Percentiles rank a stretch among this genome's conserved stretches.
Conservation (phyloP, 2,888 invertebrate genomes). For the Meghimatium bilineatum region DNA sequence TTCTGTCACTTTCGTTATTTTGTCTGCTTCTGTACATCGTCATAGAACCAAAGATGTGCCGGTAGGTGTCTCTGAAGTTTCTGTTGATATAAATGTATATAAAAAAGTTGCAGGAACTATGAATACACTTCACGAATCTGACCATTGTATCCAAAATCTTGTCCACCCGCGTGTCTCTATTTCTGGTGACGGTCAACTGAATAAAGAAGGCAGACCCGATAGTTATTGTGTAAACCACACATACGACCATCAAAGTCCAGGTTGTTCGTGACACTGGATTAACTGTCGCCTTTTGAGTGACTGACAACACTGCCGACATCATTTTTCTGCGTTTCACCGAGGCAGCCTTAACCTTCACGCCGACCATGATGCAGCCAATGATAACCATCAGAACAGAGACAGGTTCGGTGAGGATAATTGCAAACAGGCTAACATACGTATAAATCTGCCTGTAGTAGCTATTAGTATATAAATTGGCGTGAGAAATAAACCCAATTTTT, state of each 20-base stretch:
- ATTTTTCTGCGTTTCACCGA: conserved; percentile 20
- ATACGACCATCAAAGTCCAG: conserved; percentile 27
- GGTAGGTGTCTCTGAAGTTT: conserved; percentile 32
- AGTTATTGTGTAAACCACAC: conserved; percentile 32
- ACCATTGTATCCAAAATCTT: background rate
- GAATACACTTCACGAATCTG: conserved; percentile 22
- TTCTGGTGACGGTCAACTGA: background rate
- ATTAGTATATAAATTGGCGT: background rate
- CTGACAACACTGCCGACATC: background rate
- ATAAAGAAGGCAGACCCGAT: conserved; percentile 25
- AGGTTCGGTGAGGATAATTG: conserved; percentile 26
- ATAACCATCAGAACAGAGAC: conserved; percentile 7
- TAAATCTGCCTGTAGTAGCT: background rate
- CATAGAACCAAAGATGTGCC: conserved; percentile 19
- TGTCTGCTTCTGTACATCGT: background rate
- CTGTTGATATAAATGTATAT: conserved; percentile 35
- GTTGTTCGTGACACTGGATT: conserved; percentile 14
- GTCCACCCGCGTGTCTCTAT: background rate
- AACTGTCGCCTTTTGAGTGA: background rate
- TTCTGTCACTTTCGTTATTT: background rate
- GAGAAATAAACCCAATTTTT: conserved; percentile 1
- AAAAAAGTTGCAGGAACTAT: conserved; percentile 42
- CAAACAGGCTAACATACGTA: background rate
- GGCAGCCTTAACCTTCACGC: conserved; percentile 5
- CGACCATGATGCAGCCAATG: conserved; percentile 23